Conservation (phyloP, 2,888 invertebrate species). For the Apamea anceps region DNA sequence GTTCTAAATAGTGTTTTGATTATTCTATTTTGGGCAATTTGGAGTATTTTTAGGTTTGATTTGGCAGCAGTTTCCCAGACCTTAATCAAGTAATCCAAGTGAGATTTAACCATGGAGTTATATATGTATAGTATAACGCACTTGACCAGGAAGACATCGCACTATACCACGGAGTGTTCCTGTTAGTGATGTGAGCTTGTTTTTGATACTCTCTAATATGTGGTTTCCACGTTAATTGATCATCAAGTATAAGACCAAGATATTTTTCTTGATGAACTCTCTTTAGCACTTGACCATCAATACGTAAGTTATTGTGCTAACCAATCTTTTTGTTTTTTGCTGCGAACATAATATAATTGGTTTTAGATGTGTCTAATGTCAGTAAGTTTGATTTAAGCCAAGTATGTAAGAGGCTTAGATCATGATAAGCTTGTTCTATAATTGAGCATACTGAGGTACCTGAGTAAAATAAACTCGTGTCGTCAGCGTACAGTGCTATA, state of each 20-base stretch:
- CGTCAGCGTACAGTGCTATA: background rate
- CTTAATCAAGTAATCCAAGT: too few relatives aligned
- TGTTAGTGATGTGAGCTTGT: background rate
- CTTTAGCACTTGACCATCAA: conserved; percentile 2
- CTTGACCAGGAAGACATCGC: background rate
- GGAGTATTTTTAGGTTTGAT: too few relatives aligned
- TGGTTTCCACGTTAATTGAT: conserved; percentile 18
- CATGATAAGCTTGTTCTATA: background rate
- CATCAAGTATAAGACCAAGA: conserved; percentile 9
- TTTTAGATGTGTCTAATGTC: background rate
- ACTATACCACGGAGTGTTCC: background rate
- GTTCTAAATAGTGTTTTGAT: too few relatives aligned
- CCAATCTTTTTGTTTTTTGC: background rate
- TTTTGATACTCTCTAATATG: conserved; percentile 1
- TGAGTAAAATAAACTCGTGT: conserved; percentile 5
- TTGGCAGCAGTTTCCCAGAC: too few relatives aligned
- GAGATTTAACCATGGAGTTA: background rate
- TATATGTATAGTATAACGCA: background rate
- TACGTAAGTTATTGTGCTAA: background rate
- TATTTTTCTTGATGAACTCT: conserved; percentile 17
- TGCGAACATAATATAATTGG: too few relatives aligned
- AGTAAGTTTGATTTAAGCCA: conserved; percentile 9
- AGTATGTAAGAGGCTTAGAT: background rate
- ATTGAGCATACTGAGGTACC: background rate
- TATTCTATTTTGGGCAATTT: too few relatives aligned